Evolutionary conservation across 2,888 invertebrate species (phyloP).

Genomic region (Anagyrus pseudococci): DNA sequence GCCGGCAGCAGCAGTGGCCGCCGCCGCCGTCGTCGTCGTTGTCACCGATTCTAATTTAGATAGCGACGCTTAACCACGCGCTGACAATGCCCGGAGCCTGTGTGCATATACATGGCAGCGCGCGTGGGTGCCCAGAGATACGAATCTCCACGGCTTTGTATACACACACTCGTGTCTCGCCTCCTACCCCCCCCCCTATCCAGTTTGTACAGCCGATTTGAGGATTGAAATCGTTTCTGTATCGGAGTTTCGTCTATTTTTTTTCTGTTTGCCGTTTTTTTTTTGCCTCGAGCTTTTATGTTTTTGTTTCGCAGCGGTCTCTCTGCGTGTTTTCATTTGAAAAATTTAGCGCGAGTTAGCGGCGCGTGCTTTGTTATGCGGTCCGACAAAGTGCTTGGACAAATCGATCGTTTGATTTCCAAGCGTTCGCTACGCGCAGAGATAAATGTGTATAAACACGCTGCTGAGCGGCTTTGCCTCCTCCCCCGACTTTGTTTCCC

Average conservation of each 20-base stretch:
- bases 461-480: background rate
- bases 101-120: background rate
- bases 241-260: too few relatives aligned
- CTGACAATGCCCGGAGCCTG: constrained; percentile 48
- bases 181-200: too few relatives aligned
- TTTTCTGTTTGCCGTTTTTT: background rate
- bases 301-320: background rate
- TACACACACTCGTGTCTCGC: too few relatives aligned
- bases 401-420: background rate
- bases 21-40: constrained; percentile 14
- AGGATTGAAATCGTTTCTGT: too few relatives aligned
- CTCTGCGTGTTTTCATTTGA: background rate
- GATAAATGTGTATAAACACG: background rate
- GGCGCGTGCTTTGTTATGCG: too few relatives aligned
- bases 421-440: background rate
- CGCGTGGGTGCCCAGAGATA: background rate
- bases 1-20: background rate
- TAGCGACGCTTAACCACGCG: constrained; percentile 53
- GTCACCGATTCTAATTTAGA: constrained; percentile 57
- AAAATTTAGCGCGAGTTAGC: too few relatives aligned
- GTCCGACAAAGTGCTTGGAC: background rate
- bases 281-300: background rate
- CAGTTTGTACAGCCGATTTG: too few relatives aligned
- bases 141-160: too few relatives aligned
- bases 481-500: too few relatives aligned